Conservation (phyloP, 2,113 vertebrate species). For the Forbesichthys papilliferus region DNA sequence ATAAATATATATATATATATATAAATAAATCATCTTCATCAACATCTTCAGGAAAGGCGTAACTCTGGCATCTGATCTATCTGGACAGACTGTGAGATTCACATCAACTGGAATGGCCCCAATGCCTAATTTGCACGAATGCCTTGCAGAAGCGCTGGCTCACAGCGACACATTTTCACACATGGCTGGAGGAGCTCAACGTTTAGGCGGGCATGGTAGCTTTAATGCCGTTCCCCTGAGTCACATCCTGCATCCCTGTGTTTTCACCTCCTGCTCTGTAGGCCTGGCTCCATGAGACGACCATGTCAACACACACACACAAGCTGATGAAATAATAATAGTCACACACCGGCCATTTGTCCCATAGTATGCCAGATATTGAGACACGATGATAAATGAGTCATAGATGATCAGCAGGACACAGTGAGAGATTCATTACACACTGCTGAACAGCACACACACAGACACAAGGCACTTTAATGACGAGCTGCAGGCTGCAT, state of each 20-base stretch:
- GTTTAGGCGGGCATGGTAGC: conserved; percentile 16
- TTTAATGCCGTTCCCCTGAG: conserved; percentile 34
- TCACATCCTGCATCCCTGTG: conserved; percentile 61
- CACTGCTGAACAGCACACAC: neutral
- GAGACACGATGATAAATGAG: neutral
- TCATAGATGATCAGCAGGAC: conserved; percentile 12
- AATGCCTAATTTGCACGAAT: conserved; percentile 5
- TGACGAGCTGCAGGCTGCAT: neutral
- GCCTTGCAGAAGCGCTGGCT: neutral
- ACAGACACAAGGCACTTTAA: neutral
- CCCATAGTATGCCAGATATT: neutral
- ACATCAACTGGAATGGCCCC: neutral
- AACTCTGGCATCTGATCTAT: no score
- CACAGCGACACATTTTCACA: conserved; percentile 3
- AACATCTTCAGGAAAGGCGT: no score
- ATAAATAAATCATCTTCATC: no score
- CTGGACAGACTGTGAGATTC: neutral
- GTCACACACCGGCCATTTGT: conserved; percentile 14
- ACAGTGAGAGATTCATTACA: neutral
- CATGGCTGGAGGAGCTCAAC: conserved; percentile 14
- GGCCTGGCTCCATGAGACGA: conserved; percentile 1
- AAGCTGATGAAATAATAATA: conserved; percentile 18
- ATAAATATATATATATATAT: no score
- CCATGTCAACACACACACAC: conserved; percentile 18
- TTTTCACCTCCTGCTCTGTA: conserved; percentile 54